Evolutionary conservation across 2,888 invertebrate genomes (phyloP), one percentile per base, ranked within the genome.

Genomic region (Xanthia togata): DNA sequence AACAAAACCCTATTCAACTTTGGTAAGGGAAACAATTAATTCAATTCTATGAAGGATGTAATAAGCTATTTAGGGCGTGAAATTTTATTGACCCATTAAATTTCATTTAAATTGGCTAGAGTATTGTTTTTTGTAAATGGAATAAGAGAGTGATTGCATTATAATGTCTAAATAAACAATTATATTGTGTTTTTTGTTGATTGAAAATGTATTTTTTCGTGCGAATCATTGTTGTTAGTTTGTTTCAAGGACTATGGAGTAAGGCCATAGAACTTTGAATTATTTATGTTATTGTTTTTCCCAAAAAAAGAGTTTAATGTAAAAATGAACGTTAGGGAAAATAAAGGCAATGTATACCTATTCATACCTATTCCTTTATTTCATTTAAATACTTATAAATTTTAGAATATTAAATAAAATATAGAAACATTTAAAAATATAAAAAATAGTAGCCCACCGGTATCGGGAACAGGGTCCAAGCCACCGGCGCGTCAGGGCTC

Each of bases 21-120:
- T 73, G n/a, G 59, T 26, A 64, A 6, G 59, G 60, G 60, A 72
- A 85, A 73, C 81, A 87, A 87, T 87, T 81, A 81, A 82, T 76
- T 82, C 47, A 63, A 82, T 84, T 80, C 72, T 80, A 62, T 68
- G 68, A 65, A 73, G 85, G 74, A 44, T 75, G 60, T 76, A 77
- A 76, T 82, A 73, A 79, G 81, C 76, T 75, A 81, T 83, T 75
- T 72, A 44, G 63, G 77, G 23, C 68, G 65, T 23, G 64, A 83
- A 78, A 86, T 86, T 87, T 87, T 86, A 86, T 79, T 69, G 79
- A 31, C 68, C 69, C 62, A 77, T 87, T 86, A 76, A 83, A 87
- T 85, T 81, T 76, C 38, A 78, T 77, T 86, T 69, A 35, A 23
- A 76, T 64, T 70, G 57, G 73, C 44, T 55, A 71, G 62, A 70